Base-by-base conservation (phyloP, 2,113 vertebrate genomes). In the Oophaga pumilio region DNA sequence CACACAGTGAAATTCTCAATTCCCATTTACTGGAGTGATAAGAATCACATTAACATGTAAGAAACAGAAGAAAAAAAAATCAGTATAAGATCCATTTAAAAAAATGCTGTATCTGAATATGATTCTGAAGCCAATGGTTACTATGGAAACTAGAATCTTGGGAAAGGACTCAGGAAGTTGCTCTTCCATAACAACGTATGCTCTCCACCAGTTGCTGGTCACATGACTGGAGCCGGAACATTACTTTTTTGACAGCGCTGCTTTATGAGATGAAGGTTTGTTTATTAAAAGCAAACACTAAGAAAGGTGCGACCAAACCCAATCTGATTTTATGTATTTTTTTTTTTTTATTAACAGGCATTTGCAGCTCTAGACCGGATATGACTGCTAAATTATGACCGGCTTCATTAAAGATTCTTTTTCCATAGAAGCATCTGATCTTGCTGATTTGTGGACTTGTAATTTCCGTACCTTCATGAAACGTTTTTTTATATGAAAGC, bases 121-220 rank as follows among this genome's bases (percentile, higher is more conserved):
- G 20, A 62, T 52, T 76, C 33, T 64, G 57, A 24, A 60, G 52
- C 84, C 17, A 66, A 4, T 15, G 14, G 77, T 87, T 28, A 76
- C 80, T 59, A 68, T 76, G 77, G 73, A 49, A 77, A 84, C 80
- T 24, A 20, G 71, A 26, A 59, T 28, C 74, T 86, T 78, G 57
- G 74, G 33, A 87, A 50, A 49, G 71, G 79, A 60, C 56, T 82
- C 86, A 87, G 86, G 79, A 82, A 82, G 79, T 82, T 22, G 66
- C 50, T 73, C 33, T 82, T 74, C 56, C 68, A 26, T 73, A 73
- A 49, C 53, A 60, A 66, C 59, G 60, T n/a, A 13, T 17, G 69
- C 43, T 43, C 33, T 56, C 66, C 74, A 53, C 57, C 56, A 53
- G 60, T 43, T 28, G 43, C 60, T 10, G 59, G n/a, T 77, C 71